Percentiles rank a stretch among this genome's conserved stretches.
phyloP scores from a whole-genome alignment of 2,113 vertebrate species.

The Macaca fascicularis region DNA sequence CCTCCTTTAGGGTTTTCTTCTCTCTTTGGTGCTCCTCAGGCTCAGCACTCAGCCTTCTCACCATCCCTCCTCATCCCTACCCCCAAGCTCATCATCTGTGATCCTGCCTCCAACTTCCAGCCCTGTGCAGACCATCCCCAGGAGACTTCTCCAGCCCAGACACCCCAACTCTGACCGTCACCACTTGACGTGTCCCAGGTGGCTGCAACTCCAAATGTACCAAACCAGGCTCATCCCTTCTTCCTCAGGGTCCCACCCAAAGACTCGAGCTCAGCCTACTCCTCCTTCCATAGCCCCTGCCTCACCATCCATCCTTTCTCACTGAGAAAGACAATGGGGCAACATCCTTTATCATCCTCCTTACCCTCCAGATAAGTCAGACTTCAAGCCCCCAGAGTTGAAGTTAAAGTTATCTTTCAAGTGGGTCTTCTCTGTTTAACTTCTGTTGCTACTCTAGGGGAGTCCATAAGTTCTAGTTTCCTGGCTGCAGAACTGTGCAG shows the following conservation, averaged over 20 bases:
- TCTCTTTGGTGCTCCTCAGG: background rate
- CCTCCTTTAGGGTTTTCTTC: background rate
- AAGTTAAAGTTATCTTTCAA: background rate
- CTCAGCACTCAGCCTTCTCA: background rate
- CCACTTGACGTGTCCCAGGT: background rate
- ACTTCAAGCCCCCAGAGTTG: background rate
- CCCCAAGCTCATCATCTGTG: background rate
- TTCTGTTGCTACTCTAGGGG: background rate
- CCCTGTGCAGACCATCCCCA: background rate
- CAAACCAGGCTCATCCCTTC: background rate
- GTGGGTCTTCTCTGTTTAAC: background rate
- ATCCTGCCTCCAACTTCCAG: background rate
- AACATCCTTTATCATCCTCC: background rate
- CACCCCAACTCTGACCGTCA: background rate
- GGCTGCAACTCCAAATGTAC: background rate
- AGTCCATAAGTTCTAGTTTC: background rate
- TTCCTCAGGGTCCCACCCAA: background rate
- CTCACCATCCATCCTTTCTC: background rate
- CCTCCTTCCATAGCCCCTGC: background rate
- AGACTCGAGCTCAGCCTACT: background rate
- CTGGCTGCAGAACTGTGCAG: no score
- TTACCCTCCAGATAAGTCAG: background rate
- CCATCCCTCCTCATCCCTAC: background rate
- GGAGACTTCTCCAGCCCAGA: background rate
- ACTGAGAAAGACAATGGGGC: background rate